Base-by-base conservation (phyloP, 2,888 invertebrate species). In the Cynaeus angustus region DNA sequence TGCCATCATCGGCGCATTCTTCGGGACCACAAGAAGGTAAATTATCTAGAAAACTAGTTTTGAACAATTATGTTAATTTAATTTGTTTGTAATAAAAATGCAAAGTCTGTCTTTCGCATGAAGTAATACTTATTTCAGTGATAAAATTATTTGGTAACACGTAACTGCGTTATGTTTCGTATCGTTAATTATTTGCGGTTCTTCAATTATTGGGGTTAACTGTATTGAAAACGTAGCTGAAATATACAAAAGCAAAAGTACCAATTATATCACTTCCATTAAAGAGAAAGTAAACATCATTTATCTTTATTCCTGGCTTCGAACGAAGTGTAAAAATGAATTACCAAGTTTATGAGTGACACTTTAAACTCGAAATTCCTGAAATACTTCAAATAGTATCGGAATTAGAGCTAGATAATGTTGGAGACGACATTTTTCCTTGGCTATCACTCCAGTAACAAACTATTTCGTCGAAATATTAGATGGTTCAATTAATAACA, bases 171-270 rank as follows among this genome's bases (percentile, higher is more conserved):
- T 7, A 33, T 33, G 7, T 28, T 28, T 33, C 33, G 28, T 28
- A 28, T 28, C n/a, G 33, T 33, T 33, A 1, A 1, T 33, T 2
- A 2, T 33, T 21, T 21, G 21, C 4, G 21, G 21, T 21, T 33
- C 33, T 33, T 33, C 33, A 33, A n/a, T 4, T 33, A 33, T 33
- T 33, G 33, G 6, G 33, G 33, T 33, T 33, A 33, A n/a, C 33
- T 4, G 33, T 33, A n/a, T 33, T 33, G 33, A 33, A 33, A 7
- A 33, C n/a, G 3, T 7, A 28, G 5, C 7, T 28, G 28, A 28
- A 28, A 28, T 28, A 33, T 33, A 33, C 33, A 33, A 33, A 33
- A 33, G 33, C 33, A 33, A 33, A 33, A 33, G 33, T 33, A 33
- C 9, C 6, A 33, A 33, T 33, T 33, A 33, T 33, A 33, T 33